Evolutionary conservation across 2,113 vertebrate genomes (phyloP).

Genomic region (Todiramphus chloris): DNA sequence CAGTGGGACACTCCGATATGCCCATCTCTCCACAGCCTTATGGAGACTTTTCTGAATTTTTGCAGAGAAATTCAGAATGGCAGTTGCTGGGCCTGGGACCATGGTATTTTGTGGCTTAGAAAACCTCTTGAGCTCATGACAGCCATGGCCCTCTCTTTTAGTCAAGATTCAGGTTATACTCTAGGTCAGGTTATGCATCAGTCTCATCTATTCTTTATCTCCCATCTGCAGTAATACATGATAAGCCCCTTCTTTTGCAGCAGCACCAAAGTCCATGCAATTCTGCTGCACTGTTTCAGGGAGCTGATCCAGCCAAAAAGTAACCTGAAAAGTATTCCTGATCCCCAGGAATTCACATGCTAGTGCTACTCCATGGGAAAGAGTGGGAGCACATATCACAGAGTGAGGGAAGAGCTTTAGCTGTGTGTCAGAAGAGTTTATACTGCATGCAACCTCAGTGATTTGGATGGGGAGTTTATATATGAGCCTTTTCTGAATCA

Average conservation of each 20-base stretch:
- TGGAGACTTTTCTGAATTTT: neutral
- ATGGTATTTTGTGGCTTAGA: neutral
- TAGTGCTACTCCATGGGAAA: neutral
- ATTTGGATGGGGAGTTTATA: neutral
- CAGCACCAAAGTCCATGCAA: neutral
- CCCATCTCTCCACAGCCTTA: neutral
- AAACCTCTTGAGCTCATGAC: fast-evolving
- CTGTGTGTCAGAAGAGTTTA: neutral
- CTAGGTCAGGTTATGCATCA: neutral
- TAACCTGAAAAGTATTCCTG: neutral
- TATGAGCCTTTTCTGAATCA: neutral
- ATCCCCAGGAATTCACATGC: neutral
- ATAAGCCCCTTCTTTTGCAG: neutral
- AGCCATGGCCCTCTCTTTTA: neutral
- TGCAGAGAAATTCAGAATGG: neutral
- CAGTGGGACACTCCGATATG: neutral
- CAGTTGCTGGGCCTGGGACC: fast-evolving
- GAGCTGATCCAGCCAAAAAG: neutral
- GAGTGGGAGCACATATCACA: fast-evolving
- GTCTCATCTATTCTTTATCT: neutral
- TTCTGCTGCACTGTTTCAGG: neutral
- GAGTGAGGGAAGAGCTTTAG: neutral
- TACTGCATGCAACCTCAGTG: neutral
- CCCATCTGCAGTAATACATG: neutral
- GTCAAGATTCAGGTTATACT: neutral